A percentile compares a stretch with the other conserved stretches of the same genome.
Conservation (phyloP, 2,888 invertebrate genomes). For the Dichetophora obliterata region DNA sequence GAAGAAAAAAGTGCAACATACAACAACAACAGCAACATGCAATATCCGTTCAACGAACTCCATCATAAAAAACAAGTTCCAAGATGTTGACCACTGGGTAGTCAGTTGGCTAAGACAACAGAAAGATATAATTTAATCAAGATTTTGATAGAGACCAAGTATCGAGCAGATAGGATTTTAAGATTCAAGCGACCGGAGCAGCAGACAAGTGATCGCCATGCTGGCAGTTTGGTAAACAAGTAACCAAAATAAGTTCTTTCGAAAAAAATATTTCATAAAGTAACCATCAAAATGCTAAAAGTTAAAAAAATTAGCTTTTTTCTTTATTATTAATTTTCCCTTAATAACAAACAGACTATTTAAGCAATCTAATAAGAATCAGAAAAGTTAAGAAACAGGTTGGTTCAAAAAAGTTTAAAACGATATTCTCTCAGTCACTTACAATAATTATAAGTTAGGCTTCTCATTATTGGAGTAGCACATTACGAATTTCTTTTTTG, state of each 20-base stretch:
- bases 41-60: neutral
- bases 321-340: neutral
- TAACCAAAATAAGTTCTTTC: neutral
- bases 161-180: neutral
- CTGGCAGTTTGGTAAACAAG: no score
- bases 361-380: neutral
- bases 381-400: no score
- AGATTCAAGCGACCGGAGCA: neutral
- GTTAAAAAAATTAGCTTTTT: neutral
- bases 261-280: neutral
- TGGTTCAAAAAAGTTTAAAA: no score
- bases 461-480: no score
- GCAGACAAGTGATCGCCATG: no score
- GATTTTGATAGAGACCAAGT: constrained; percentile 4
- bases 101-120: no score
- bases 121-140: no score
- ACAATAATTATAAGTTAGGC: no score
- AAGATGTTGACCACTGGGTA: neutral
- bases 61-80: neutral
- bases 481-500: no score
- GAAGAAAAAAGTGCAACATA: no score
- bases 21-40: neutral
- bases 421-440: no score
- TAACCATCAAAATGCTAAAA: neutral
- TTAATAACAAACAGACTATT: neutral